These are phyloP conservation scores for Pelecanus crispus DNA, from an alignment of 2,113 vertebrate genomes.

Conservation along the genomic window DNA sequence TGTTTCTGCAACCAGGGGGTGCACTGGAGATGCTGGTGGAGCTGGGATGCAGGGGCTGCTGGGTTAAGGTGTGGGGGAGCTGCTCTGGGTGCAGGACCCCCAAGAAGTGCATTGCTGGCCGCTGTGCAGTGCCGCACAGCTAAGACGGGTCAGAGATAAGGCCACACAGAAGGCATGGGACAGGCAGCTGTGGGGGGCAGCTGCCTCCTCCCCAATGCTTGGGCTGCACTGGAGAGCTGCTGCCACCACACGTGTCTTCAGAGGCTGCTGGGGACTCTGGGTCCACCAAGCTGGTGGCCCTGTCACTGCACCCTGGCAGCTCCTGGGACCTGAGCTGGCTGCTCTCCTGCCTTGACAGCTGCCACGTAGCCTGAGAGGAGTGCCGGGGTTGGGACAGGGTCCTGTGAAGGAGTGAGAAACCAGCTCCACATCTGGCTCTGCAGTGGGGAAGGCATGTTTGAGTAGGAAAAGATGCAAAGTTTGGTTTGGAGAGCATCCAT, in stretches of 20 bases:
- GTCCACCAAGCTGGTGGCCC: neutral
- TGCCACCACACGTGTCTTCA: rapidly evolving
- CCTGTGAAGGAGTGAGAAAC: neutral
- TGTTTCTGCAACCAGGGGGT: rapidly evolving
- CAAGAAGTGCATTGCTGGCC: neutral
- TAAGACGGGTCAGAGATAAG: neutral
- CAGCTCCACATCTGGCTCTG: neutral
- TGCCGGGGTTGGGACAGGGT: neutral
- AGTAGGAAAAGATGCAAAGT: neutral
- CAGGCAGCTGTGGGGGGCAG: neutral
- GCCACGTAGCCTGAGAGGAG: neutral
- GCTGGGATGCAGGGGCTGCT: neutral
- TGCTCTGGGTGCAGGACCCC: neutral
- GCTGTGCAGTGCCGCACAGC: neutral
- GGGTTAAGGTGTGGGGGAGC: neutral
- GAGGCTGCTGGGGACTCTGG: neutral
- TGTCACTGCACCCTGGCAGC: neutral
- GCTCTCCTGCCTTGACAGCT: neutral
- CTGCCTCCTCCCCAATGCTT: too few relatives aligned
- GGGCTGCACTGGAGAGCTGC: neutral
- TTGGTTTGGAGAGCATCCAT: neutral
- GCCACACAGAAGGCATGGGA: neutral
- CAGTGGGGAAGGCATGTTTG: neutral
- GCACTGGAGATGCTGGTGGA: neutral
- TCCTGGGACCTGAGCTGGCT: neutral